phyloP scores from a whole-genome alignment of 92 coral and sea anemone genomes.

The Palythoa caribaeorum region DNA sequence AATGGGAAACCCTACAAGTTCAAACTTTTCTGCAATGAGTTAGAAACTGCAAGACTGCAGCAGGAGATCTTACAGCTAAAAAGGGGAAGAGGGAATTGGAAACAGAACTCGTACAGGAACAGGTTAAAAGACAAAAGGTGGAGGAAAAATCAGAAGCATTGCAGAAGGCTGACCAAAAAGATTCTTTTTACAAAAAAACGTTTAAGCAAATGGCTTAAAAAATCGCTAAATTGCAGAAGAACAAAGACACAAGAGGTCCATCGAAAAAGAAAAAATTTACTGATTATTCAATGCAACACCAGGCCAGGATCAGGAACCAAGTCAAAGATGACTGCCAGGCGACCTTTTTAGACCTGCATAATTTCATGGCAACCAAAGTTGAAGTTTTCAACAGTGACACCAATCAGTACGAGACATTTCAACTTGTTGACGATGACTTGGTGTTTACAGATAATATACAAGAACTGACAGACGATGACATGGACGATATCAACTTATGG shows the following conservation, averaged over 20 bases:
- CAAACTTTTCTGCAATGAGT: slow-evolving; percentile 35
- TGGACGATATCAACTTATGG: slow-evolving; percentile 61
- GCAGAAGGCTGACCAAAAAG: slow-evolving; percentile 19
- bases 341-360: slow-evolving; percentile 64
- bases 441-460: not conserved
- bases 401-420: slow-evolving; percentile 49
- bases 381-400: slow-evolving; percentile 63
- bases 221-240: slow-evolving; percentile 43
- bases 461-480: slow-evolving; percentile 43
- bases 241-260: slow-evolving; percentile 33
- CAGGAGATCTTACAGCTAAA: slow-evolving; percentile 27
- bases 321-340: slow-evolving; percentile 58
- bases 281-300: slow-evolving; percentile 49
- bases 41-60: slow-evolving; percentile 24
- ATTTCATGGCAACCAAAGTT: slow-evolving; percentile 65
- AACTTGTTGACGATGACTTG: slow-evolving; percentile 44
- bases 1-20: slow-evolving; percentile 49
- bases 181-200: slow-evolving; percentile 33
- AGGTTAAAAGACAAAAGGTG: not conserved
- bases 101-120: slow-evolving; percentile 9
- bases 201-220: slow-evolving; percentile 46
- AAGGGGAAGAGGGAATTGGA: slow-evolving; percentile 40
- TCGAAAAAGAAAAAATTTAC: slow-evolving; percentile 38
- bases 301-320: slow-evolving; percentile 44
- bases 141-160: slow-evolving; percentile 30